Percentiles rank a stretch among this genome's conserved stretches.
Conservation (phyloP, 2,888 invertebrate species). For the Octonoba sinensis region DNA sequence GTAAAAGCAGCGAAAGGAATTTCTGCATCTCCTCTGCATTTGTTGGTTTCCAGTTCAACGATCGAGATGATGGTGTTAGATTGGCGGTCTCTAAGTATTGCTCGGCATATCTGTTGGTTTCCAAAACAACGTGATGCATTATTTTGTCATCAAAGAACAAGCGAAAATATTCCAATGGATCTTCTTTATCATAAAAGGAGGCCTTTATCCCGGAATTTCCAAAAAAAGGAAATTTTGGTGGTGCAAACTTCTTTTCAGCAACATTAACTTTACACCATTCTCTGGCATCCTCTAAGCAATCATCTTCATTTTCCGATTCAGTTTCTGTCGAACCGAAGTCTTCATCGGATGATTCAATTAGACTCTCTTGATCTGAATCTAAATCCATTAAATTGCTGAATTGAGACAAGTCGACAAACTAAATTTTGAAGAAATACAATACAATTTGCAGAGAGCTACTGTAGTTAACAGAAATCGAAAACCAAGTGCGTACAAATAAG, state of each 20-base stretch:
- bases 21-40: not conserved
- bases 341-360: not conserved
- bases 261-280: conserved; percentile 14
- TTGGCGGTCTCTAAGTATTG: not conserved
- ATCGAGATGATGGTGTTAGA: not conserved
- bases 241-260: not conserved
- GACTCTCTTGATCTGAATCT: too few species aligned
- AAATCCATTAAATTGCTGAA: too few species aligned
- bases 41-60: conserved; percentile 7
- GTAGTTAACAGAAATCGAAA: too few species aligned
- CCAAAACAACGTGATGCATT: not conserved
- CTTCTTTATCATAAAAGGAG: not conserved
- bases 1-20: conserved; percentile 9
- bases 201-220: conserved; percentile 20
- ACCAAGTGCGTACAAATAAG: too few species aligned
- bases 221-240: conserved; percentile 33
- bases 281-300: not conserved
- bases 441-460: too few species aligned
- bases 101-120: conserved; percentile 20
- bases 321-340: not conserved
- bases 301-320: not conserved
- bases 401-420: too few species aligned
- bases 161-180: conserved; percentile 11
- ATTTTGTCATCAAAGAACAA: conserved; percentile 22
- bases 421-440: too few species aligned